These are phyloP conservation scores for Chloroclystis v-ata DNA, from an alignment of 2,888 invertebrate species.

Conservation along the genomic window DNA sequence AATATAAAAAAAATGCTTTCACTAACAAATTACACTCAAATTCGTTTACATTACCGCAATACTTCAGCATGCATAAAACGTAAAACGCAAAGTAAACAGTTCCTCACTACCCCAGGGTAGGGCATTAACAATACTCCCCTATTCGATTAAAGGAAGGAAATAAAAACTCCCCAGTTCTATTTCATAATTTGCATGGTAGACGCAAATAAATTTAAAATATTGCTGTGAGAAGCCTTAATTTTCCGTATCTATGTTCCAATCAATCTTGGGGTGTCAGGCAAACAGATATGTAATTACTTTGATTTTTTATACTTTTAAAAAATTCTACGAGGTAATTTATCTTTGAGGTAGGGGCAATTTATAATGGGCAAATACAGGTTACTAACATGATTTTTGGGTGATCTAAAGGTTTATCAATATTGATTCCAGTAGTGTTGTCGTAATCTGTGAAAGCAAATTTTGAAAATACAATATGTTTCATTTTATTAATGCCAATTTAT, in stretches of 20 bases:
- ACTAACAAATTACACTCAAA: constrained; percentile 17
- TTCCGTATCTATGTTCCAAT: constrained; percentile 56
- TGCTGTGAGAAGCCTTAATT: constrained; percentile 63
- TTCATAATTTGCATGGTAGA: constrained; percentile 76
- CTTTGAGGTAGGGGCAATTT: no score
- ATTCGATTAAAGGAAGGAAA: constrained; percentile 65
- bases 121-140: constrained; percentile 64
- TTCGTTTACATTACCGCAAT: constrained; percentile 20
- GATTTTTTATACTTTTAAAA: constrained; percentile 1
- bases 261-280: constrained; percentile 45
- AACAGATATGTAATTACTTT: constrained; percentile 21
- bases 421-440: no score
- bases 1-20: constrained; percentile 3
- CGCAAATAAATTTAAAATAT: constrained; percentile 76
- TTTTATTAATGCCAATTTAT: no score
- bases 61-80: constrained; percentile 39
- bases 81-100: constrained; percentile 58
- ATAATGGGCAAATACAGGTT: no score
- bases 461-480: no score
- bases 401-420: no score
- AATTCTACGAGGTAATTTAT: no score
- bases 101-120: constrained; percentile 29
- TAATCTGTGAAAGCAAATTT: no score
- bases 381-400: no score
- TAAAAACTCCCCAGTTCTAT: constrained; percentile 67